These are phyloP conservation scores for Apamea sordens DNA, from an alignment of 2,888 invertebrate species.

Conservation along the genomic window DNA sequence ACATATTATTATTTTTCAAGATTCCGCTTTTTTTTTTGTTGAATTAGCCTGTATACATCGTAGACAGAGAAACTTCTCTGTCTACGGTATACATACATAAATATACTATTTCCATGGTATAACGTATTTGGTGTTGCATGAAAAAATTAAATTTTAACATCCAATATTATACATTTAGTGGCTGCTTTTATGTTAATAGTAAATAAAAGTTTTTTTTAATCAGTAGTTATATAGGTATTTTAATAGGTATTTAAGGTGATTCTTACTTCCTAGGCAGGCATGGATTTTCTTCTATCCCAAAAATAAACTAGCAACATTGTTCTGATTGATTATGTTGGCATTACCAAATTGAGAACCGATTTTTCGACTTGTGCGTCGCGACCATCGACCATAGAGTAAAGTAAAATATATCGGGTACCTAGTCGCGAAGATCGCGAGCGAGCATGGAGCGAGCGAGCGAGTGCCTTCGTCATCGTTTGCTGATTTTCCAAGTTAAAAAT, in stretches of 20 bases:
- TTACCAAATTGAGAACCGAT: constrained; percentile 35
- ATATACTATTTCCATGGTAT: background rate
- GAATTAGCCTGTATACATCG: no score
- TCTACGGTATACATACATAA: no score
- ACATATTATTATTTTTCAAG: no score
- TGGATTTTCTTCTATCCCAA: background rate
- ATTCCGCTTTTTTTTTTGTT: no score
- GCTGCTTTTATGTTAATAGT: background rate
- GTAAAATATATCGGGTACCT: no score
- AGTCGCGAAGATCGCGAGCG: constrained; percentile 53
- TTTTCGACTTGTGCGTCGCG: constrained; percentile 47
- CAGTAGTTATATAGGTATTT: no score
- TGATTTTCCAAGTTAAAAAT: constrained; percentile 74
- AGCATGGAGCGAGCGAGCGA: constrained; percentile 63
- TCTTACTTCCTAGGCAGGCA: background rate
- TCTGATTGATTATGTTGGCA: constrained; percentile 51
- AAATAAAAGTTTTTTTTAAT: background rate
- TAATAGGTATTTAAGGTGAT: background rate
- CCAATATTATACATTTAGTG: background rate
- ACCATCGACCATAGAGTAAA: background rate
- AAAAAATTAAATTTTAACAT: background rate
- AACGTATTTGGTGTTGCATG: background rate
- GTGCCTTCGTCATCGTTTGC: constrained; percentile 83
- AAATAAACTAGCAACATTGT: constrained; percentile 41
- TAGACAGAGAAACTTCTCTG: no score